These are phyloP conservation scores for Steinernema feltiae DNA, from an alignment of 1,140 invertebrate species.

Conservation along the genomic window DNA sequence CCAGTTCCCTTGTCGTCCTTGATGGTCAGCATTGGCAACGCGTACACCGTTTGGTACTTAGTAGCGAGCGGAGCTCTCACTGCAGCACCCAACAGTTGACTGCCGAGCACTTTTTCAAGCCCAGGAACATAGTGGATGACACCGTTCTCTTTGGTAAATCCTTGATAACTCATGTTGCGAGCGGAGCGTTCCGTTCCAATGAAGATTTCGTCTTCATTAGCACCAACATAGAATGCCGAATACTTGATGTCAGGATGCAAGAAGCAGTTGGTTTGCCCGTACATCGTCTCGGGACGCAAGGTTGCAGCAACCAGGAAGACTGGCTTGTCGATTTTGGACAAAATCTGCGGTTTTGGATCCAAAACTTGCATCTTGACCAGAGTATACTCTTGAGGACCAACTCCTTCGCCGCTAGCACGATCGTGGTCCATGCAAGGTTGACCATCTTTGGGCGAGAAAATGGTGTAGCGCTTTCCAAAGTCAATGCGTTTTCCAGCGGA, in stretches of 20 bases:
- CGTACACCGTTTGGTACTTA: conserved; percentile 75
- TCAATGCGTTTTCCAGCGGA: conserved; percentile 80
- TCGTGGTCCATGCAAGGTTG: conserved; percentile 99
- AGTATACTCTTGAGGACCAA: conserved; percentile 95
- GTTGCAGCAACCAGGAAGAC: conserved; percentile 93
- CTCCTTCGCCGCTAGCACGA: conserved; percentile 85
- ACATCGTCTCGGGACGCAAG: conserved; percentile 96
- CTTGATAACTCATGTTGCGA: conserved; percentile 91
- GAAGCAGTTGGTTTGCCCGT: conserved; percentile 99
- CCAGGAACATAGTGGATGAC: conserved; percentile 68
- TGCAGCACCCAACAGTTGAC: conserved; percentile 69
- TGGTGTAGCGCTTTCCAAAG: conserved; percentile 94
- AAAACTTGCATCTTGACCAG: conserved; percentile 83
- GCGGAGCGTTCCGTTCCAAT: conserved; percentile 77
- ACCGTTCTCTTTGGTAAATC: conserved; percentile 75
- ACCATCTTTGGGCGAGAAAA: conserved; percentile 89
- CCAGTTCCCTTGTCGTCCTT: conserved; percentile 93
- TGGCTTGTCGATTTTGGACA: conserved; percentile 56
- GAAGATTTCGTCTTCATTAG: conserved; percentile 70
- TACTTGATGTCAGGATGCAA: conserved; percentile 80
- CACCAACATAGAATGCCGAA: conserved; percentile 49
- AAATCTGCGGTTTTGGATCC: conserved; percentile 60
- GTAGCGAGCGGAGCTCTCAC: conserved; percentile 75
- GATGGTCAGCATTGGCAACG: conserved; percentile 93
- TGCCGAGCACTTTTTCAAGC: conserved; percentile 58